Conservation (phyloP, 2,113 vertebrate genomes). For the Oceanites oceanicus region DNA sequence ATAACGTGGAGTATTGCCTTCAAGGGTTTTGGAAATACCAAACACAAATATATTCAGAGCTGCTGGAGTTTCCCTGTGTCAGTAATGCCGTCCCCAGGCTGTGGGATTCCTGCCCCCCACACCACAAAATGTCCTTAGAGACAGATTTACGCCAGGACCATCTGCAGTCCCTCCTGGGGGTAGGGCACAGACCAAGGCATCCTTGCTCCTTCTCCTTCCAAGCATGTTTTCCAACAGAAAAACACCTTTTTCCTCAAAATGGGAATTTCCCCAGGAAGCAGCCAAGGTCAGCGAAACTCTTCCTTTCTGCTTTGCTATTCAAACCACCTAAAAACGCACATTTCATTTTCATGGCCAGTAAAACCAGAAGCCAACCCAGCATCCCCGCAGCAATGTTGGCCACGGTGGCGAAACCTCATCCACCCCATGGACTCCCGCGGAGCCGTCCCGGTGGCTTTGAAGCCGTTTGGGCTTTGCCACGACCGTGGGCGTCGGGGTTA, state of each 20-base stretch:
- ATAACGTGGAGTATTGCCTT: background rate
- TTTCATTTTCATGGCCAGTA: background rate
- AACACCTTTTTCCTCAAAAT: background rate
- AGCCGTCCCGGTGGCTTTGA: accelerated
- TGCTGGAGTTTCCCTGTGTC: background rate
- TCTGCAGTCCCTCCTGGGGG: background rate
- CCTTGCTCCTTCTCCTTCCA: background rate
- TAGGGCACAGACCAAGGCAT: background rate
- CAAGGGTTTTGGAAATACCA: background rate
- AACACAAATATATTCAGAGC: background rate
- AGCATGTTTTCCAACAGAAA: background rate
- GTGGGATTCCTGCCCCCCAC: background rate
- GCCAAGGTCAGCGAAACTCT: background rate
- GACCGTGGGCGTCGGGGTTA: accelerated
- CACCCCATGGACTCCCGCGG: accelerated
- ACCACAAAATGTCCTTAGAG: background rate
- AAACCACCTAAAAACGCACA: background rate
- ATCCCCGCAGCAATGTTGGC: background rate
- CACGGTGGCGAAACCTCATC: background rate
- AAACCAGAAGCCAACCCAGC: background rate
- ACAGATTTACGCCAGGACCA: background rate
- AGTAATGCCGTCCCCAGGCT: accelerated
- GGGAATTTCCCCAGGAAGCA: background rate
- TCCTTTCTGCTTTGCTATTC: background rate
- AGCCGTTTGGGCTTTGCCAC: background rate